phyloP scores from a whole-genome alignment of 1,140 invertebrate species.

The Ceratina japonica region DNA sequence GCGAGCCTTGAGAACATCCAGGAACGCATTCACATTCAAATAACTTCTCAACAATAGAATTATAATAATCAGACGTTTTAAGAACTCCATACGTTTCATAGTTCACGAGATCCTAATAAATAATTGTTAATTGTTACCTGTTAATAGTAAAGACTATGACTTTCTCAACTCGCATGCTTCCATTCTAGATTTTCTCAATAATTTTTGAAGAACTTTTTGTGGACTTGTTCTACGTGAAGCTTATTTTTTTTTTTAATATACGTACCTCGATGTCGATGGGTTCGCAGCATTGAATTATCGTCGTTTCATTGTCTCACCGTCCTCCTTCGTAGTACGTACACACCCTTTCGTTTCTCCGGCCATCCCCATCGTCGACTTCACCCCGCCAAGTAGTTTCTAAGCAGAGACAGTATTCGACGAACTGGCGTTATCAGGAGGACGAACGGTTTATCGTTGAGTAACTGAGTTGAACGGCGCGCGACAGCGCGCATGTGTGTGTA shows the following conservation, averaged over 20 bases:
- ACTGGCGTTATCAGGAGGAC: conserved; percentile 72
- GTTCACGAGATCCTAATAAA: no score
- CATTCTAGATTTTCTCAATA: no score
- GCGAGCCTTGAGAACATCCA: conserved; percentile 32
- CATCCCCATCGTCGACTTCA: conserved; percentile 52
- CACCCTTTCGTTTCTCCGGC: conserved; percentile 46
- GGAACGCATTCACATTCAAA: not conserved
- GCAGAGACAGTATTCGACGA: conserved; percentile 75
- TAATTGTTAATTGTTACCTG: no score
- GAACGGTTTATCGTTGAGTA: conserved; percentile 75
- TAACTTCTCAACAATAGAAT: no score
- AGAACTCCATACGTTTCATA: no score
- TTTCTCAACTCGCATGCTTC: no score
- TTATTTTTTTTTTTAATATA: not conserved
- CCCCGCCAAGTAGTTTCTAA: conserved; percentile 72
- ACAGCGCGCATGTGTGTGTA: conserved; percentile 68
- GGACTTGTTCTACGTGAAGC: not conserved
- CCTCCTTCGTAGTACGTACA: conserved; percentile 33
- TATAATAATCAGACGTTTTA: no score
- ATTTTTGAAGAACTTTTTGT: not conserved
- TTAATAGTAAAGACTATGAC: no score
- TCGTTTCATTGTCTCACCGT: conserved; percentile 17
- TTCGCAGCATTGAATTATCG: conserved; percentile 2
- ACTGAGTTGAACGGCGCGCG: conserved; percentile 66
- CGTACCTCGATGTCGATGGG: conserved; percentile 38